phyloP scores from a whole-genome alignment of 1,140 invertebrate species.

The Tribolium madens region DNA sequence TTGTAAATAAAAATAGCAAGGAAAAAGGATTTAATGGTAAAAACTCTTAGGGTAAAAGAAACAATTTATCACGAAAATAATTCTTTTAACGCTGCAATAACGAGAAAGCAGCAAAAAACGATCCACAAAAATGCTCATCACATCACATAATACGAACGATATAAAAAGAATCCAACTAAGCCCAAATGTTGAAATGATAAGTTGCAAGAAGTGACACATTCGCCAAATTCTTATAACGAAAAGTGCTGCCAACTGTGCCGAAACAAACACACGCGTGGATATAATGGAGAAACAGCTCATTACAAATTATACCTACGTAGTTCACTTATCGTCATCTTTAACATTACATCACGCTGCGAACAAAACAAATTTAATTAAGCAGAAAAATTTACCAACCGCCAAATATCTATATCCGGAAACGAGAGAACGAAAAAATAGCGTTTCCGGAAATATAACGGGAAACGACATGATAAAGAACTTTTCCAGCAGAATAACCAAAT shows the following conservation, averaged over 20 bases:
- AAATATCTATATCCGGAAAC: constrained; percentile 20
- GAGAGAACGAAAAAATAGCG: not conserved
- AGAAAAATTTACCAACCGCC: constrained; percentile 17
- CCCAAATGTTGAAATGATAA: constrained; percentile 48
- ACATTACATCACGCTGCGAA: constrained; percentile 13
- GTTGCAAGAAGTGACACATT: constrained; percentile 46
- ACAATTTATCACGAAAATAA: constrained; percentile 56
- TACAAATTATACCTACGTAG: constrained; percentile 26
- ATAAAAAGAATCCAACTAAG: constrained; percentile 50
- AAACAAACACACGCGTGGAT: constrained; percentile 46
- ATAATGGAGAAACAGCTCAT: constrained; percentile 50
- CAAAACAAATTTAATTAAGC: constrained; percentile 37
- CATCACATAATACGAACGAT: constrained; percentile 52
- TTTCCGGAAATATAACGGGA: not conserved
- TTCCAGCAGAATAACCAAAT: constrained; percentile 21
- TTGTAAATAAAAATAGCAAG: constrained; percentile 52
- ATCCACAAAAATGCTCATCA: constrained; percentile 54
- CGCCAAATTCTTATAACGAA: constrained; percentile 49
- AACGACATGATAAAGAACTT: constrained; percentile 26
- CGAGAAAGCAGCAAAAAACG: constrained; percentile 50
- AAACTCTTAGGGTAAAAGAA: constrained; percentile 45
- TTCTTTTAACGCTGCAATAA: constrained; percentile 55
- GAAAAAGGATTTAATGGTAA: constrained; percentile 48
- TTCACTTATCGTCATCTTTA: constrained; percentile 12
- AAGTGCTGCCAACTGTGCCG: constrained; percentile 54